A percentile compares a stretch with the other conserved stretches of the same genome.
phyloP scores from a whole-genome alignment of 2,797 vertebrate species.

The Siniperca scherzeri region DNA sequence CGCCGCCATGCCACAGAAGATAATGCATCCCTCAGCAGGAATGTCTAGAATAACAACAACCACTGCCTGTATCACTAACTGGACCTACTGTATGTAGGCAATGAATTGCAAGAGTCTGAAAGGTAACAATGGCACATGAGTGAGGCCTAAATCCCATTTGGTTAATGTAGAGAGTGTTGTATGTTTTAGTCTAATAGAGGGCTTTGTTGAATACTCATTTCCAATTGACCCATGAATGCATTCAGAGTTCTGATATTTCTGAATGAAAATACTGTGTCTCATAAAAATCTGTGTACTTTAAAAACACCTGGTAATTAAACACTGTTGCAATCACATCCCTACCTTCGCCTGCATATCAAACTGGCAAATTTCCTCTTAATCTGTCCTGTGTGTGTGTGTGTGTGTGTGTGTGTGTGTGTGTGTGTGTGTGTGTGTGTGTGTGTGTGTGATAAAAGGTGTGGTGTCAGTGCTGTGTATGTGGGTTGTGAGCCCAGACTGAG shows the following conservation, averaged over 20 bases:
- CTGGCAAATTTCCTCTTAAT: conserved; percentile 34
- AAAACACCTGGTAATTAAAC: conserved; percentile 24
- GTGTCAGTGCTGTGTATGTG: conserved; percentile 17
- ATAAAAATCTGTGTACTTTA: conserved; percentile 10
- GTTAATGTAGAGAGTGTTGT: background rate
- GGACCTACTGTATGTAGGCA: conserved; percentile 32
- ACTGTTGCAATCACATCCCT: conserved; percentile 13
- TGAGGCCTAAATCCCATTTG: background rate
- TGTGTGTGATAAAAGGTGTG: conserved; percentile 20
- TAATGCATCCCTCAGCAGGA: conserved; percentile 71
- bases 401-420: too few species aligned
- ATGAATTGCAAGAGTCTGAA: conserved; percentile 10
- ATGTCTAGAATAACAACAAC: conserved; percentile 66
- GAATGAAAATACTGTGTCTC: background rate
- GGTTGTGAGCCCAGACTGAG: conserved; percentile 25
- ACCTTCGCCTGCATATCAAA: conserved; percentile 24
- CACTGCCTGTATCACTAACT: conserved; percentile 32
- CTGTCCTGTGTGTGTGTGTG: conserved; percentile 15
- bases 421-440: too few species aligned
- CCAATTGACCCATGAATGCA: background rate
- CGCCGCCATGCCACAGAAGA: conserved; percentile 61
- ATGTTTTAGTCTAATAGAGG: background rate
- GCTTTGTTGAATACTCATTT: conserved; percentile 1
- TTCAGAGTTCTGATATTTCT: background rate
- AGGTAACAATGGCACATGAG: background rate